Base-by-base conservation (phyloP, 2,797 vertebrate genomes). In the Squalus acanthias region DNA sequence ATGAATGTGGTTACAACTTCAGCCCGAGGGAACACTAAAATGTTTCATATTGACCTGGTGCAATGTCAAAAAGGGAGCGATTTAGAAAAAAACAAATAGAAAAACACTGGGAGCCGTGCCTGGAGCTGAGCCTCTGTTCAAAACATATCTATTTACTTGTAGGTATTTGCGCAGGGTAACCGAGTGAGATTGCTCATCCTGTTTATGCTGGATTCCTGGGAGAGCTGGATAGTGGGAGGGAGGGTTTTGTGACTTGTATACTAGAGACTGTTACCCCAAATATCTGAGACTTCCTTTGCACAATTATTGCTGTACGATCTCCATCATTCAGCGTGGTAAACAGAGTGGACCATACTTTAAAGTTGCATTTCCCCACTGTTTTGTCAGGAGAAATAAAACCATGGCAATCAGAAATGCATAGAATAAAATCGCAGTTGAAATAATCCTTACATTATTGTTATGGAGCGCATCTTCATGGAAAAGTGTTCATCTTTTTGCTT, bases 61-160 rank as follows among this genome's bases (percentile, higher is more conserved):
- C 82, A 50, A 85, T 85, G 82, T 85, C 82, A 85, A 85, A 85
- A 85, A 85, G 82, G 82, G 39, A 85, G 82, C 17, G 17, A 85
- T 85, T 85, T 85, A 85, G 46, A 85, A 85, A 85, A 39, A 85
- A 85, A 50, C 22, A 85, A 85, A 85, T 50, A 85, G 39, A 50
- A 85, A 85, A 85, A 85, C 20, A 50, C 82, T 85, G 46, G 82
- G 82, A 85, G 82, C 82, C 50, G 20, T 10, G 82, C 82, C 82
- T 50, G 20, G 82, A 50, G 82, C 46, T 50, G 46, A 50, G 46
- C 46, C 46, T 85, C 39, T 85, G 74, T n/a, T 76, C 29, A 76
- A 76, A n/a, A n/a, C 74, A 76, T n/a, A 76, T 76, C 74, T 76
- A 76, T 76, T 85, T 50, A 50, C 79, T 50, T 50, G 39, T 85